These are phyloP conservation scores for Punctoribates punctum DNA, from an alignment of 2,888 invertebrate species.

Conservation along the genomic window DNA sequence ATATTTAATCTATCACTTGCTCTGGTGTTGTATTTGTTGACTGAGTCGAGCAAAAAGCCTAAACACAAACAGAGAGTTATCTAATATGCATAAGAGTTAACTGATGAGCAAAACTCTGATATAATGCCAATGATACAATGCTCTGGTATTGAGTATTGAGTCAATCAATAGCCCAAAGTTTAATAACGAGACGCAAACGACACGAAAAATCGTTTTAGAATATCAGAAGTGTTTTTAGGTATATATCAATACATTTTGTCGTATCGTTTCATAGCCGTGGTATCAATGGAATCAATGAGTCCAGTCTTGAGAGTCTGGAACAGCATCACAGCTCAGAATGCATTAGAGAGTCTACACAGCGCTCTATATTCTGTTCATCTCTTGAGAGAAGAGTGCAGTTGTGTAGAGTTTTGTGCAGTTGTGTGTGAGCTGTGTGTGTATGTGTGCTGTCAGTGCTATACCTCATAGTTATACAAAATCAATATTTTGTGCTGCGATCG, in stretches of 20 bases:
- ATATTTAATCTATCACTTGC: conserved; percentile 16
- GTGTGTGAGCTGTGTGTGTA: too few species aligned
- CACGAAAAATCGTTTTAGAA: conserved; percentile 33
- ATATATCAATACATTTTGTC: conserved; percentile 16
- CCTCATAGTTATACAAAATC: conserved; percentile 10
- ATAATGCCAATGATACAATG: neutral
- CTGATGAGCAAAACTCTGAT: conserved; percentile 14
- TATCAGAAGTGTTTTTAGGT: neutral
- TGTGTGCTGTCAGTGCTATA: neutral
- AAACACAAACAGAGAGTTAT: conserved; percentile 29
- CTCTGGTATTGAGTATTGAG: conserved; percentile 13
- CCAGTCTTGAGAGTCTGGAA: neutral
- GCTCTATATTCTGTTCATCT: conserved; percentile 11
- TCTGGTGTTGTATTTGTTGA: conserved; percentile 22
- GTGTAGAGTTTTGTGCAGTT: too few species aligned
- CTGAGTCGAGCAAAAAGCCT: conserved; percentile 11
- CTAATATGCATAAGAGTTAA: conserved; percentile 35
- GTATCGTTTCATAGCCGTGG: neutral
- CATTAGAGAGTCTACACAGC: conserved; percentile 7
- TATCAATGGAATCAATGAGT: conserved; percentile 13
- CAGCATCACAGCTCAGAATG: conserved; percentile 23
- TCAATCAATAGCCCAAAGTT: neutral
- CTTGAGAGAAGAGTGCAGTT: conserved; percentile 6
- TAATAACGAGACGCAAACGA: neutral
- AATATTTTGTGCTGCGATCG: conserved; percentile 4